Evolutionary conservation across 2,888 invertebrate species (phyloP).

Genomic region (Monochamus alternatus): DNA sequence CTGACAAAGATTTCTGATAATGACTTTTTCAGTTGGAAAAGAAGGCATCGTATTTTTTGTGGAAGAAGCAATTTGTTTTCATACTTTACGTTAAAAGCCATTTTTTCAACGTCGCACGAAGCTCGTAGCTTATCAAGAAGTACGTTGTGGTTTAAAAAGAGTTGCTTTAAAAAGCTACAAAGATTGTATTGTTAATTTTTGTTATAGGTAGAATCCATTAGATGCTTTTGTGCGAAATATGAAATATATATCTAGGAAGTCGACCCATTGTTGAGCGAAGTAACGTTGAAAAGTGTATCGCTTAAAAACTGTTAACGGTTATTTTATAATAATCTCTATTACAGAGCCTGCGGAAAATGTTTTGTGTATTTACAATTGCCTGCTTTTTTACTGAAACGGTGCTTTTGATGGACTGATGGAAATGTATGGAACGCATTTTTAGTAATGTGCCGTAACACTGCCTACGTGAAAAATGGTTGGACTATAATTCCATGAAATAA

Average conservation of each 20-base stretch:
- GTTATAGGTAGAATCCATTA: background rate
- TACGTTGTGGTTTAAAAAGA: background rate
- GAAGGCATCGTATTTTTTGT: background rate
- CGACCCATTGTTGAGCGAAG: background rate
- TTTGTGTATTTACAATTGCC: background rate
- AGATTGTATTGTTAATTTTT: constrained; percentile 3
- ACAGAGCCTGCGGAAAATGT: background rate
- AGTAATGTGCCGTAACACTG: background rate
- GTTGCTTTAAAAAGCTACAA: background rate
- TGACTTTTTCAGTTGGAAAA: background rate
- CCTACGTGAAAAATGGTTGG: background rate
- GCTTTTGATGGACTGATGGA: background rate
- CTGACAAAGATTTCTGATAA: background rate
- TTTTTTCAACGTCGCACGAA: no score
- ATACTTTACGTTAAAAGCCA: no score
- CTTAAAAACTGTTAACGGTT: constrained; percentile 6
- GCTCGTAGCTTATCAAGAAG: no score
- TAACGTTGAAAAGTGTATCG: background rate
- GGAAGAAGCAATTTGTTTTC: background rate
- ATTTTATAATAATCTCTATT: constrained; percentile 1
- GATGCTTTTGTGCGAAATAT: background rate
- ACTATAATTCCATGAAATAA: background rate
- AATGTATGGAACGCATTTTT: no score
- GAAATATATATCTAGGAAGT: constrained; percentile 4
- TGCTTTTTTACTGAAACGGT: background rate